Evolutionary conservation across 1,140 invertebrate species (phyloP), one percentile per base, ranked within the genome.

Genomic region (Leptopilina clavipes): DNA sequence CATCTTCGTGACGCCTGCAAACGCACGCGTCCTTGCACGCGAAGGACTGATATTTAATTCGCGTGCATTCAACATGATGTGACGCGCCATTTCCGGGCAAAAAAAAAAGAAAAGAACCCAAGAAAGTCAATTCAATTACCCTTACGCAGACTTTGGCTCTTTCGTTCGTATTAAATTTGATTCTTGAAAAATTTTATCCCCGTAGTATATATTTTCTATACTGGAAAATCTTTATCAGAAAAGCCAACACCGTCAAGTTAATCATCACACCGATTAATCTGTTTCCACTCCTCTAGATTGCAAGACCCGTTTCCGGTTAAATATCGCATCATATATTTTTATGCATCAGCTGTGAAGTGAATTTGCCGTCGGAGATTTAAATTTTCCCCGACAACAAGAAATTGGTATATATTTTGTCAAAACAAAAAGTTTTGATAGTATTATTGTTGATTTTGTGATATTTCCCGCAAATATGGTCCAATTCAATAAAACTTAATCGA

Each of bases 41-140:
- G 83, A 86, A 86, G 80, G 76, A 82, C 78, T 76, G 86, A 88
- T 88, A 88, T 87, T 88, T 86, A 86, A 88, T 87, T 86, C 81
- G 85, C 84, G 83, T 87, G 86, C 83, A 80, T 81, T 81, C 75
- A 77, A 73, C 73, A 76, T 76, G 79, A 84, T 77, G 77, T 59
- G 71, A 56, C 22, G 59, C 56, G 76, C 56, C 70, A 81, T 86
- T 83, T 82, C 73, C 74, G 77, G 80, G 77, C 72, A 78, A 65
- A 65, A 59, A 81, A 78, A 73, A 77, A 80, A 75, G 37, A 79
- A 71, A 44, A 75, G 74, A 22, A 70, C 45, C 65, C 25, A 22
- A 65, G 40, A 74, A 79, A 73, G 76, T 76, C 72, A 76, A 82
- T 84, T 82, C 76, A 82, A 83, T 84, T 83, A 83, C 25, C 25